These are phyloP conservation scores for Elysia crispata DNA, from an alignment of 2,888 invertebrate genomes.

Conservation along the genomic window DNA sequence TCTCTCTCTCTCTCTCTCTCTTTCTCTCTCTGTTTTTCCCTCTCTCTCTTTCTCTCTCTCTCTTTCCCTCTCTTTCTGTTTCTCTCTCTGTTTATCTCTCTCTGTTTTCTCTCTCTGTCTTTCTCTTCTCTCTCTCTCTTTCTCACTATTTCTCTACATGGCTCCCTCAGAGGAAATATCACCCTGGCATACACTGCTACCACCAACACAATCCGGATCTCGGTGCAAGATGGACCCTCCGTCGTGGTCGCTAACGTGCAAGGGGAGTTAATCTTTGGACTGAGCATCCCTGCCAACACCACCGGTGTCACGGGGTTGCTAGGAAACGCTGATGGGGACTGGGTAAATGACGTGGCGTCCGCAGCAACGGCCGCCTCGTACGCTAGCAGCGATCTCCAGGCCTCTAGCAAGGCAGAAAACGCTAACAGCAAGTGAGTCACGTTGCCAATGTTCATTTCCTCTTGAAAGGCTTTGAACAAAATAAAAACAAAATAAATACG, in stretches of 20 bases:
- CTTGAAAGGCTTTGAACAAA: no score
- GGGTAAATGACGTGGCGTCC: constrained; percentile 36
- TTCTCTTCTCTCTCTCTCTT: background rate
- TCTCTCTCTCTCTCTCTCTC: no score
- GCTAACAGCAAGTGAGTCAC: no score
- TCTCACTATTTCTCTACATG: background rate
- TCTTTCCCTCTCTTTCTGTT: no score
- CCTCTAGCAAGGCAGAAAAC: background rate
- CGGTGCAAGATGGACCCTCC: constrained; percentile 10
- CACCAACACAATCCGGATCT: background rate
- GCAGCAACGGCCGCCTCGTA: background rate
- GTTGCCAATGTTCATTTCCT: no score
- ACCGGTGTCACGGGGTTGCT: constrained; percentile 33
- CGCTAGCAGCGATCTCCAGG: background rate
- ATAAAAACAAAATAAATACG: no score
- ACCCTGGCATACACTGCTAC: background rate
- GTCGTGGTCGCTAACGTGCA: constrained; percentile 23
- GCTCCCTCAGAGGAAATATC: background rate
- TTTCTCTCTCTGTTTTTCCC: background rate
- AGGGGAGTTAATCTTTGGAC: constrained; percentile 19
- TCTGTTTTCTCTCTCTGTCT: background rate
- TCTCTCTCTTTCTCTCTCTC: no score
- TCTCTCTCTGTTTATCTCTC: background rate
- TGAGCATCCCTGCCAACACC: constrained; percentile 30
- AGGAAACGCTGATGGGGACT: constrained; percentile 41